Conservation (phyloP, 2,113 vertebrate species). For the Pelodiscus sinensis region DNA sequence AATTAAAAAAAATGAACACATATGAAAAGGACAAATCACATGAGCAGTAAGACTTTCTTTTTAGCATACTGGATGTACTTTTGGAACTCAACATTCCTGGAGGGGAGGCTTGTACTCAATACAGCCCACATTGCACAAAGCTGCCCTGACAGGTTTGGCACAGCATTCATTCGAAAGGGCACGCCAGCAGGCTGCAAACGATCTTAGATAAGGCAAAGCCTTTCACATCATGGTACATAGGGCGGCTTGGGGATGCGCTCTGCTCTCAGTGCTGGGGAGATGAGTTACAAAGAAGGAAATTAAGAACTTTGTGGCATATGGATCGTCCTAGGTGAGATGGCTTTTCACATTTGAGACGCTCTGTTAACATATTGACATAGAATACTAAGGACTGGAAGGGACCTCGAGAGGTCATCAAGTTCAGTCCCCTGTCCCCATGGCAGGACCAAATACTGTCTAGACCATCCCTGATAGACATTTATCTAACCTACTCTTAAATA, state of each 20-base stretch:
- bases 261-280: background rate
- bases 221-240: background rate
- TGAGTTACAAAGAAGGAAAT: background rate
- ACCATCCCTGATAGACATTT: too few relatives aligned
- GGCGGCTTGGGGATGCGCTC: background rate
- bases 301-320: background rate
- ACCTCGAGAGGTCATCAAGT: too few relatives aligned
- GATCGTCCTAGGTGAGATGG: background rate
- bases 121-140: background rate
- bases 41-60: background rate
- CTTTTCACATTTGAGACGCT: slow-evolving; percentile 7
- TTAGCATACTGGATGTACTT: background rate
- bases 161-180: background rate
- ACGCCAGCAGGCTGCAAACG: background rate
- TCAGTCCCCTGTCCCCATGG: too few relatives aligned
- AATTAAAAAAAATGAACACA: too few relatives aligned
- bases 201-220: background rate
- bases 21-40: too few relatives aligned
- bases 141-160: background rate
- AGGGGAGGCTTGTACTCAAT: background rate
- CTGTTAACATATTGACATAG: background rate
- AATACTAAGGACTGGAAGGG: too few relatives aligned
- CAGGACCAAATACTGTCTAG: too few relatives aligned
- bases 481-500: too few relatives aligned
- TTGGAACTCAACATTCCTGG: background rate